Base-by-base conservation (phyloP, 2,888 invertebrate species). In the Chironomus riparius region DNA sequence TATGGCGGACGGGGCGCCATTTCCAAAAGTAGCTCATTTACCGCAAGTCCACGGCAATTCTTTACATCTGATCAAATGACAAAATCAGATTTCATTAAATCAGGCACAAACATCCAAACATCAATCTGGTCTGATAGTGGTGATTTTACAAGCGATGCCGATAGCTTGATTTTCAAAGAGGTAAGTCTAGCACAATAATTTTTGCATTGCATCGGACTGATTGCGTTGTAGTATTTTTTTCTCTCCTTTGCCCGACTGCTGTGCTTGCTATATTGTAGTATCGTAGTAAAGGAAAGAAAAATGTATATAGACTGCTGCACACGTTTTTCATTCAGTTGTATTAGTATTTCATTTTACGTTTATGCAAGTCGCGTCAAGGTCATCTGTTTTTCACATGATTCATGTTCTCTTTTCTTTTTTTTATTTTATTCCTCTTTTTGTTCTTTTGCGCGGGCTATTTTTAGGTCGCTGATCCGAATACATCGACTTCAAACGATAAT, bases 101-200 rank as follows among this genome's bases (percentile, higher is more conserved):
- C 82, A 78, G 86, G 86, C 75, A 85, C 86, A 47, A 87, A 86
- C 79, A 83, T 87, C 76, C 85, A 84, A 68, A 85, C 84, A 80
- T 86, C 87, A 7, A 87, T 87, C 79, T 87, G 87, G 87, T 86
- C 87, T 12, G 81, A 85, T 77, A 38, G 38, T 38, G 80, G 80
- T 77, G 78, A 79, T 73, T 76, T 78, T 79, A 50, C 80, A 79
- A 47, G 48, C 18, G 80, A 80, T 79, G 50, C 80, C 79, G 80
- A 80, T 79, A 76, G 50, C 50, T 68, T 65, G 48, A 56, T 68
- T 38, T 72, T 15, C 5, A 74, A 74, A 47, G 74, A 74, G 62
- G 74, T 74, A 68, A 68, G 65, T 74, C 18, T 15, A 21, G 38
- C 56, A 15, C 50, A n/a, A n/a, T 15, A 56, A 18, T 56, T 15